A percentile compares a stretch with the other conserved stretches of the same genome.
These are phyloP conservation scores for Drosophila buzzatii DNA, from an alignment of 2,888 invertebrate species.

Conservation along the genomic window DNA sequence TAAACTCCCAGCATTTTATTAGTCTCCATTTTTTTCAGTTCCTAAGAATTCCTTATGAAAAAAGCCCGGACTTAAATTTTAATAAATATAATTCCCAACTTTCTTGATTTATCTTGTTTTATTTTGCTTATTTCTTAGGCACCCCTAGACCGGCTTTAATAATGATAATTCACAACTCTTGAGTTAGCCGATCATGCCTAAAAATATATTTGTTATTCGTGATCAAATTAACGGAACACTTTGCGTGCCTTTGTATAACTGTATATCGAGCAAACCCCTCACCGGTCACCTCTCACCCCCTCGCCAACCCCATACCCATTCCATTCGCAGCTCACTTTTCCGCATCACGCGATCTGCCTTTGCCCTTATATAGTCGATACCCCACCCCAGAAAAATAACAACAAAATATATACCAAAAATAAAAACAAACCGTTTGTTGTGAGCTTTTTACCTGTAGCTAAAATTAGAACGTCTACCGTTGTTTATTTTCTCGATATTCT, in stretches of 20 bases:
- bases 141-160: neutral
- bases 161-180: neutral
- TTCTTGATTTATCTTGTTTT: neutral
- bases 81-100: neutral
- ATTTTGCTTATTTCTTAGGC: neutral
- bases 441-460: slow-evolving; percentile 72
- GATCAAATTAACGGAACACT: slow-evolving; percentile 38
- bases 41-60: neutral
- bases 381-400: slow-evolving; percentile 39
- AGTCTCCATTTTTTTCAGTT: neutral
- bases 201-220: slow-evolving; percentile 11
- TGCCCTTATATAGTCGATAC: slow-evolving; percentile 62
- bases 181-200: slow-evolving; percentile 9
- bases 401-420: slow-evolving; percentile 32
- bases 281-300: neutral
- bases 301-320: neutral
- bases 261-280: neutral
- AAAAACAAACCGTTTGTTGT: slow-evolving; percentile 62
- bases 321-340: slow-evolving; percentile 34
- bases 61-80: neutral
- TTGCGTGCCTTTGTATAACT: slow-evolving; percentile 7
- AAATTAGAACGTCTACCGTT: slow-evolving; percentile 73
- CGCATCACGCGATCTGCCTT: slow-evolving; percentile 63
- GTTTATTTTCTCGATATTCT: slow-evolving; percentile 32
- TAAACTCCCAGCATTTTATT: neutral